Percentiles rank a stretch among this genome's conserved stretches.
These are phyloP conservation scores for Himalopsyche kuldschensis DNA, from an alignment of 2,888 invertebrate species.

Conservation along the genomic window DNA sequence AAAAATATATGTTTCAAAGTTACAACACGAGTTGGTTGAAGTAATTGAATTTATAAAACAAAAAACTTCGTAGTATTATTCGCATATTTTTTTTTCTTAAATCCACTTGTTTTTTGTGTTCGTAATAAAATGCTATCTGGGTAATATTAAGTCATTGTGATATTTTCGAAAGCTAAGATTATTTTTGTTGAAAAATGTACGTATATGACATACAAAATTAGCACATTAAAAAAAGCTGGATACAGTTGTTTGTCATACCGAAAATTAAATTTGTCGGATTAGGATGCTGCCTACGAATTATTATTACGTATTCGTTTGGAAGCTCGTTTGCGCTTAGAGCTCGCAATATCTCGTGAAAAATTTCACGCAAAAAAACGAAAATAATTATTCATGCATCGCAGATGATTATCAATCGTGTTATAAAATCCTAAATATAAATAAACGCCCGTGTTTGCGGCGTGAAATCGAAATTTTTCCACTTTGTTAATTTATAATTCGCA, in stretches of 20 bases:
- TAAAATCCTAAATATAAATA: background rate
- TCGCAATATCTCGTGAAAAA: background rate
- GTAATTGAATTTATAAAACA: too few species aligned
- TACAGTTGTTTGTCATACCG: background rate
- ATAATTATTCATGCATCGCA: background rate
- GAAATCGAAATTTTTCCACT: background rate
- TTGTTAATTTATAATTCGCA: background rate
- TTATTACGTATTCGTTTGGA: background rate
- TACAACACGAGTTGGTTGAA: too few species aligned
- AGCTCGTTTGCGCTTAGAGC: background rate
- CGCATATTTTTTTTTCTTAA: too few species aligned
- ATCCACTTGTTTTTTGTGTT: too few species aligned
- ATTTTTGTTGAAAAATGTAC: too few species aligned
- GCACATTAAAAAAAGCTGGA: too few species aligned
- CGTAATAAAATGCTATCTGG: too few species aligned
- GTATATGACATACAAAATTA: too few species aligned
- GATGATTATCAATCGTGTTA: background rate
- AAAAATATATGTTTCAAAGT: too few species aligned
- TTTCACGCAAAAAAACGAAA: background rate
- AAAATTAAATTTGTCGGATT: background rate
- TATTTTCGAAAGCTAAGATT: too few species aligned
- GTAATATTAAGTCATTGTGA: too few species aligned
- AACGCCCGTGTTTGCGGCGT: background rate
- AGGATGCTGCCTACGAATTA: background rate
- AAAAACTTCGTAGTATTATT: too few species aligned